Evolutionary conservation across 2,797 vertebrate species (phyloP).

Genomic region (Microcaecilia unicolor): DNA sequence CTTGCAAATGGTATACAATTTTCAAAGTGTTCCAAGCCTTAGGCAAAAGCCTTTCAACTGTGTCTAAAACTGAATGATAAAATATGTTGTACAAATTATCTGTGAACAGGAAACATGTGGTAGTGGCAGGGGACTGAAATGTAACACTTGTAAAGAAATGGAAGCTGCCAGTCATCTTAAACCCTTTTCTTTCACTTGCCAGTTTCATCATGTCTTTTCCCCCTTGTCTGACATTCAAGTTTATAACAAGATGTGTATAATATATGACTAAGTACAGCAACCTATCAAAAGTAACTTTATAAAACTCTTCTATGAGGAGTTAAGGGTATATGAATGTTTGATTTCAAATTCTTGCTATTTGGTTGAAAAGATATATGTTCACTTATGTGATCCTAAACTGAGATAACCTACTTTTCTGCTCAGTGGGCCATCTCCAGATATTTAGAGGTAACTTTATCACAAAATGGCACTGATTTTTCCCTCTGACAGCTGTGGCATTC

Average conservation of each 20-base stretch:
- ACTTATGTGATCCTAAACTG: conserved; percentile 24
- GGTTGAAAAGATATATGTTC: conserved; percentile 12
- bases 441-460: too few relatives aligned
- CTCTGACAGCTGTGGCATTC: too few relatives aligned
- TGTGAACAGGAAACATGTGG: conserved; percentile 77
- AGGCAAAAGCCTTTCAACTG: conserved; percentile 80
- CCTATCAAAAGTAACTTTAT: conserved; percentile 36
- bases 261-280: conserved; percentile 37
- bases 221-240: conserved; percentile 38
- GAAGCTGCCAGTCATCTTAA: conserved; percentile 66
- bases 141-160: conserved; percentile 74
- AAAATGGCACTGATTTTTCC: too few relatives aligned
- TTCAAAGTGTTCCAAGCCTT: conserved; percentile 80
- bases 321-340: conserved; percentile 24
- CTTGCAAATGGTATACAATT: conserved; percentile 74
- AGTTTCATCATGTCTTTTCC: conserved; percentile 44
- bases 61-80: conserved; percentile 78
- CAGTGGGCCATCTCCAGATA: too few relatives aligned
- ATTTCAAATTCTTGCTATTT: conserved; percentile 11
- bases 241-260: conserved; percentile 49
- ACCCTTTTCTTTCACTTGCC: conserved; percentile 43
- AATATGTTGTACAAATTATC: conserved; percentile 81
- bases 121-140: conserved; percentile 71
- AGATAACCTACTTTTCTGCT: conserved; percentile 20
- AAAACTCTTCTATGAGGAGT: conserved; percentile 27